Base-by-base conservation (phyloP, 1,140 invertebrate species). In the Lethrus apterus region DNA sequence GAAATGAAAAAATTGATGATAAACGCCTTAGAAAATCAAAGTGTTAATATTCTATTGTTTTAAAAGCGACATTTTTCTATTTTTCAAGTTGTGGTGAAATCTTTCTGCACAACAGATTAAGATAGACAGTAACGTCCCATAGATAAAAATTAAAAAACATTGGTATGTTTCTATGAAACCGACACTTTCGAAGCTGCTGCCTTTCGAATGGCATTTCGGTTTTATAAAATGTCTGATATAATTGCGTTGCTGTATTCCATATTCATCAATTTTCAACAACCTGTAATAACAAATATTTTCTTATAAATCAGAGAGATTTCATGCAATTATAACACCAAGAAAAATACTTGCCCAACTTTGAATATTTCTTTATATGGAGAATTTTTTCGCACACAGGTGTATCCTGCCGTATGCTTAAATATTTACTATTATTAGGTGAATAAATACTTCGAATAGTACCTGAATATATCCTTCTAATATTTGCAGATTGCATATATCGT, bases 401-500 rank as follows among this genome's bases (percentile, higher is more conserved):
- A 33, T 15, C 11, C 2, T 1, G 13, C 17, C n/a, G 14, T 14
- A 15, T 2, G 2, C 32, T 2, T 2, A 10, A 13, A 10, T 10
- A 33, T n/a, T 15, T 11, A 3, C 17, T 33, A 13, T 15, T 1
- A 15, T 14, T 13, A 2, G 17, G 4, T 10, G 10, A 26, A 26
- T 5, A 17, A 38, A 38, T 38, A 8, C 15, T 19, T 11, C 20
- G 5, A 38, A 19, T 52, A 42, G 24, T 46, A 57, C 55, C 10
- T 50, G 31, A 31, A 55, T 40, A 17, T 44, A 59, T 10, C 49
- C 52, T n/a, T 46, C 46, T 18, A 62, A 23, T 49, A 56, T 51
- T 46, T 62, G 56, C 29, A 58, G 44, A 11, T 46, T 46, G 34
- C 59, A 62, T 21, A 58, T 54, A 29, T 62, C 59, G 35, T 59